These are phyloP conservation scores for Caracal caracal DNA, from an alignment of 2,113 vertebrate genomes.

Conservation along the genomic window DNA sequence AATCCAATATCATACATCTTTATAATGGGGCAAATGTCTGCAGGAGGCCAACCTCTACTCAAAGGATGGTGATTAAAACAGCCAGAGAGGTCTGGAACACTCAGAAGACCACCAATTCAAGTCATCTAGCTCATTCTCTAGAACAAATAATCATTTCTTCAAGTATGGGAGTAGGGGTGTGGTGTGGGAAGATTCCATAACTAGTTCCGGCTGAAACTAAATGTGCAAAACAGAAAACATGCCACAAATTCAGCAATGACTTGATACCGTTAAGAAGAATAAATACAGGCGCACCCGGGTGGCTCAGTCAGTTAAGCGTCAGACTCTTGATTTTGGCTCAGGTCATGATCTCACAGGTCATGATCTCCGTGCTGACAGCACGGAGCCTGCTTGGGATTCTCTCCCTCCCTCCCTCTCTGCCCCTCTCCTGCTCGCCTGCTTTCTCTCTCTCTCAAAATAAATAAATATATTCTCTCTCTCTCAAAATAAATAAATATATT, in stretches of 20 bases:
- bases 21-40: accelerated
- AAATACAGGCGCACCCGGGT: not conserved
- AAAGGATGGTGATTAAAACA: not conserved
- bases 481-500: too few relatives aligned
- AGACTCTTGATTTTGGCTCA: too few relatives aligned
- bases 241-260: not conserved
- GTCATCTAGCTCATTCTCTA: not conserved
- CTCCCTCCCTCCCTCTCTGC: too few relatives aligned
- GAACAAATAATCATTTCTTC: not conserved
- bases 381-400: too few relatives aligned
- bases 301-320: too few relatives aligned
- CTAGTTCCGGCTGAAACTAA: not conserved
- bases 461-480: too few relatives aligned
- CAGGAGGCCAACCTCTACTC: too few relatives aligned
- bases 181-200: not conserved
- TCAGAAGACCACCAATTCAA: not conserved
- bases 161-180: not conserved
- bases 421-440: too few relatives aligned
- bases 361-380: too few relatives aligned
- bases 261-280: not conserved
- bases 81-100: not conserved
- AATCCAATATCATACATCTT: not conserved
- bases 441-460: too few relatives aligned
- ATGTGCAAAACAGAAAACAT: not conserved
- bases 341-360: too few relatives aligned